Base-by-base conservation (phyloP, 2,797 vertebrate species). In the Myotis findleyi region DNA sequence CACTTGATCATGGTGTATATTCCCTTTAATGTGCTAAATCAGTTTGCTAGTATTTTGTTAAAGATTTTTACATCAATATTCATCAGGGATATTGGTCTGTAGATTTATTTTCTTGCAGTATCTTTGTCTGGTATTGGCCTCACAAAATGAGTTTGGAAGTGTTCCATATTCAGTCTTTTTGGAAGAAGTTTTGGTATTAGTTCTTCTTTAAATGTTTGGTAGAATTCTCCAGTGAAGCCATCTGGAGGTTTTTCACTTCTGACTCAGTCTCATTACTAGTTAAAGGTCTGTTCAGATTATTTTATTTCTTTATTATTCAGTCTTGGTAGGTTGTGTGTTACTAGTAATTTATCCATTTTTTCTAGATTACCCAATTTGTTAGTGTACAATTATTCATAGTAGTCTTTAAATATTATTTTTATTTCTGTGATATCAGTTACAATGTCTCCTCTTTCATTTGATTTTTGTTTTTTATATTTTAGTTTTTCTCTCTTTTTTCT, bases 401-500 rank as follows among this genome's bases (percentile, higher is more conserved):
- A 59, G 12, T 64, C 44, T 72, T 44, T 44, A 64, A 64, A 64
- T 66, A 80, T 85, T 41, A 49, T 55, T 79, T 71, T 90, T 72
- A 85, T 85, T 94, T 89, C 80, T 85, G 57, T 85, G 64, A 79
- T 36, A 44, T 69, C 20, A 72, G 25, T 79, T 77, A 44, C 44
- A 72, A 64, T 79, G 12, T 71, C 12, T 77, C n/a, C 11, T 66
- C 49, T 57, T 88, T 88, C 25, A 68, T 82, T 93, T 68, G 25
- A 83, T 76, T 64, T 94, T 90, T 85, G 6, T 47, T 93, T 38
- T 59, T 84, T 23, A 30, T 93, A 41, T 38, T 59, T 84, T 23
- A 36, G 23, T 85, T 90, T 13, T 76, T 38, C 33, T 92, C 75
- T 66, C 44, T n/a, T n/a, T 66, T 76, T 73, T 84, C 49, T 75